phyloP scores from a whole-genome alignment of 92 coral and sea anemone genomes.

The Micromussa lordhowensis region DNA sequence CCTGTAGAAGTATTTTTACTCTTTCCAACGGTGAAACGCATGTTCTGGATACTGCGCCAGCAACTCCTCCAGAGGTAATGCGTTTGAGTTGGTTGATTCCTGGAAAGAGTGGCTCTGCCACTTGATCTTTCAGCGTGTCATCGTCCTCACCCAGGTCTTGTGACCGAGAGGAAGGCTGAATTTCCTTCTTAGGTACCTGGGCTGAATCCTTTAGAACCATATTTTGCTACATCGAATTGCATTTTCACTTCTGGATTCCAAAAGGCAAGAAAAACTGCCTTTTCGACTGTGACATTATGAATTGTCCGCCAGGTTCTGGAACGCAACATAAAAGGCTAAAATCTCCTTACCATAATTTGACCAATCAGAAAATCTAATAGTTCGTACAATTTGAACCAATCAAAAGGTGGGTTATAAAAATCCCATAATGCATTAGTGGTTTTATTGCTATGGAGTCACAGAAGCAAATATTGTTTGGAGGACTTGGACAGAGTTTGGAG shows the following conservation, averaged over 20 bases:
- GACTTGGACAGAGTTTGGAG: not conserved
- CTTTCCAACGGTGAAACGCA: slow-evolving; percentile 88
- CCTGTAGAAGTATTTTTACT: slow-evolving; percentile 83
- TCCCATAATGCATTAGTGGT: slow-evolving; percentile 36
- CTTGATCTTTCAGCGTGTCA: not conserved
- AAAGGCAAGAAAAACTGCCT: not conserved
- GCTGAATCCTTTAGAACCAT: slow-evolving; percentile 44
- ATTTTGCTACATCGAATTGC: slow-evolving; percentile 16
- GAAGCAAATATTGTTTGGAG: not conserved
- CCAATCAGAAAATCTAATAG: slow-evolving; percentile 7
- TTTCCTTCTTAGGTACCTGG: slow-evolving; percentile 19
- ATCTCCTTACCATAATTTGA: not conserved
- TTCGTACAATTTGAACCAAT: not conserved
- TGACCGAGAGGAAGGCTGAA: slow-evolving; percentile 3
- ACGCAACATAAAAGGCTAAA: not conserved
- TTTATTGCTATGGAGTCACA: slow-evolving; percentile 25
- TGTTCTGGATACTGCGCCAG: slow-evolving; percentile 88
- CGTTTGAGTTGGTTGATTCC: slow-evolving; percentile 71
- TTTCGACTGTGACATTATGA: not conserved
- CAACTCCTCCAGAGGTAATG: slow-evolving; percentile 78
- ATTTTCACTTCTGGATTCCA: not conserved
- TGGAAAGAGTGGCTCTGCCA: slow-evolving; percentile 9
- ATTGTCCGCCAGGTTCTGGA: not conserved
- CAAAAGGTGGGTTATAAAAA: not conserved
- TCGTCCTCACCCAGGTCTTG: slow-evolving; percentile 15